Conservation (phyloP, 2,797 vertebrate genomes). For the Poecilia wingei region DNA sequence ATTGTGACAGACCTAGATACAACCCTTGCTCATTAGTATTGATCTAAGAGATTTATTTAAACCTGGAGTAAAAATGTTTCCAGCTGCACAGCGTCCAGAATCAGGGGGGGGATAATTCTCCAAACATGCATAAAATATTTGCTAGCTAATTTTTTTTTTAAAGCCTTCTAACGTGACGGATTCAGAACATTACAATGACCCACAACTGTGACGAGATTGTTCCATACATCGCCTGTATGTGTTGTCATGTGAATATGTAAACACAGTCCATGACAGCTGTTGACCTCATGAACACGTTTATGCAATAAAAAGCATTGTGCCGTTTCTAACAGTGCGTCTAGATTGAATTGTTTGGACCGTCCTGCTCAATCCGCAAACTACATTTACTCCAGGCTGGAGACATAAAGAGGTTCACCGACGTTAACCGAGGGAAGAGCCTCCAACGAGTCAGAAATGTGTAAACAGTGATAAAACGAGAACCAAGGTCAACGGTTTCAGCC, state of each 20-base stretch:
- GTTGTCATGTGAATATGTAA: neutral
- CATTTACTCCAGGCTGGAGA: neutral
- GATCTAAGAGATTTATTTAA: neutral
- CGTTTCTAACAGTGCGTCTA: neutral
- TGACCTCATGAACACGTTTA: neutral
- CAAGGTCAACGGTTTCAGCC: neutral
- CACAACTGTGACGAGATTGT: neutral
- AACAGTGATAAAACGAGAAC: neutral
- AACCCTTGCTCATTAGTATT: neutral
- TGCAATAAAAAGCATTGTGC: neutral
- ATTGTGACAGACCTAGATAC: too few relatives aligned
- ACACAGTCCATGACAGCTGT: neutral
- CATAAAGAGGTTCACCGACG: neutral
- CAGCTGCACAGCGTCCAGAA: neutral
- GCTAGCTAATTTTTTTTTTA: neutral
- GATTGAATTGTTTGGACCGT: neutral
- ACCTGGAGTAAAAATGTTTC: neutral
- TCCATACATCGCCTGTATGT: neutral
- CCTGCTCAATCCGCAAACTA: neutral
- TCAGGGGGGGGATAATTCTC: neutral
- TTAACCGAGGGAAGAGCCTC: neutral
- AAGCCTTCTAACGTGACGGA: neutral
- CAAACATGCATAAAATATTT: neutral
- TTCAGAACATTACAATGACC: neutral
- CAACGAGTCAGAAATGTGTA: neutral